Conservation (phyloP, 2,888 invertebrate species). For the Nemotelus nigrinus region DNA sequence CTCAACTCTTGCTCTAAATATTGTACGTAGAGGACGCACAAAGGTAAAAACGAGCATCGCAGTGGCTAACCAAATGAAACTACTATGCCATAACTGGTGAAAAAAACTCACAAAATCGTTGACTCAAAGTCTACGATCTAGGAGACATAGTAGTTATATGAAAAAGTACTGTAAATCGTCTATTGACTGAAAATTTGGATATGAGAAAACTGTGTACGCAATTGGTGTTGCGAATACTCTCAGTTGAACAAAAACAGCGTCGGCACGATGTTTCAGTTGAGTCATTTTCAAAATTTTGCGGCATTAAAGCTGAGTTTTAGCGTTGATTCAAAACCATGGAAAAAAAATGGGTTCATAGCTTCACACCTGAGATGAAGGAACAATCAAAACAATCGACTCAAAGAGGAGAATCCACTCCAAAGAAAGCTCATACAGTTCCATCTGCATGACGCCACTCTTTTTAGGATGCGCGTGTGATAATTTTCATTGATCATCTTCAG, state of each 20-base stretch:
- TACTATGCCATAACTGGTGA: background rate
- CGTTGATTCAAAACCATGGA: conserved; percentile 5
- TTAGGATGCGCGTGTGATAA: too few species aligned
- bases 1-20: too few species aligned
- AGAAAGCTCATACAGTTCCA: background rate
- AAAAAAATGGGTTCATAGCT: background rate
- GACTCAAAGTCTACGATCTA: background rate
- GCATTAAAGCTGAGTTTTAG: conserved; percentile 1
- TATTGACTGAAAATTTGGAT: conserved; percentile 10
- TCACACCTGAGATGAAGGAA: background rate
- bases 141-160: background rate
- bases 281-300: background rate
- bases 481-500: background rate
- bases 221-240: background rate
- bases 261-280: background rate
- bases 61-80: background rate
- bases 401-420: conserved; percentile 5
- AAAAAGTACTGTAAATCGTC: background rate
- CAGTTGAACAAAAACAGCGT: background rate
- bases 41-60: too few species aligned
- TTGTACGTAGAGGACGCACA: too few species aligned
- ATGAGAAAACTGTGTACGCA: conserved; percentile 6
- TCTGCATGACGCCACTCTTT: too few species aligned
- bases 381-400: background rate
- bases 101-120: background rate